Conservation (phyloP, 1,140 invertebrate genomes). For the Onthophagus taurus region DNA sequence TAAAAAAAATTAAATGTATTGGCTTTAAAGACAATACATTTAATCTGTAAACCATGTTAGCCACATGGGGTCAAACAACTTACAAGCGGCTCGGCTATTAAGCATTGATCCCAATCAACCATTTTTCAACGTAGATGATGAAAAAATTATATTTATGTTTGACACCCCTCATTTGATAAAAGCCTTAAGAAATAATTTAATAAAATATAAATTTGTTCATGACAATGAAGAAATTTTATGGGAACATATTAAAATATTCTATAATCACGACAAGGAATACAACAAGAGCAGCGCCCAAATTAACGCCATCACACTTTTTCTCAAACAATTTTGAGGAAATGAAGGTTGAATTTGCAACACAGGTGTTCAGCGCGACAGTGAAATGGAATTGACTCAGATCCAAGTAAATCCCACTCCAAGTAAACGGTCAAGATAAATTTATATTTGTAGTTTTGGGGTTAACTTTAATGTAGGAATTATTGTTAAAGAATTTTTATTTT, state of each 20-base stretch:
- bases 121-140: neutral
- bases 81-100: neutral
- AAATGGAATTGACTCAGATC: too few relatives aligned
- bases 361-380: constrained; percentile 20
- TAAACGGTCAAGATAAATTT: too few relatives aligned
- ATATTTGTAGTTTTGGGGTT: too few relatives aligned
- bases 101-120: neutral
- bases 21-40: neutral
- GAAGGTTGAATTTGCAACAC: constrained; percentile 15
- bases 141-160: constrained; percentile 1
- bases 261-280: constrained; percentile 10
- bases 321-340: constrained; percentile 12
- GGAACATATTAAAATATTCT: constrained; percentile 9
- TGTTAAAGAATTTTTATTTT: too few relatives aligned
- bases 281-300: constrained; percentile 5
- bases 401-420: too few relatives aligned
- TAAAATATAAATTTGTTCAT: constrained; percentile 8
- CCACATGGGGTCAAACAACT: neutral
- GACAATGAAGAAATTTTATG: neutral
- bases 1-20: neutral
- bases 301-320: constrained; percentile 7
- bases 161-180: constrained; percentile 11
- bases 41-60: too few relatives aligned
- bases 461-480: too few relatives aligned
- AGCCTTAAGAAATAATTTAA: constrained; percentile 11